Base-by-base conservation (phyloP, 2,797 vertebrate genomes). In the Vireo griseus region DNA sequence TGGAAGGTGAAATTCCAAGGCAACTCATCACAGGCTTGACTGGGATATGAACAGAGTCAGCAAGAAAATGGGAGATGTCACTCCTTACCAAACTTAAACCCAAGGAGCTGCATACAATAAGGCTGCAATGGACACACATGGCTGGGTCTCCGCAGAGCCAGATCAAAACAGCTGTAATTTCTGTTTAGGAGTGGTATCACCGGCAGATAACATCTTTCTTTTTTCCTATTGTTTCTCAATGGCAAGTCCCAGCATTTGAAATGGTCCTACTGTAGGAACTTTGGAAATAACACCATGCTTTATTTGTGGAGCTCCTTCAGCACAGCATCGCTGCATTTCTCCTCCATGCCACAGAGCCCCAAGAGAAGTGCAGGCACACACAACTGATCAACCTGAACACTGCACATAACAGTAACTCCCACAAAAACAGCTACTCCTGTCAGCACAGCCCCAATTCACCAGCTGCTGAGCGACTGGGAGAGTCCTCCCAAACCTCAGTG, bases 401-500 rank as follows among this genome's bases (percentile, higher is more conserved):
- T 66, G 29, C 6, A 66, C 0, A 0, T 33, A 47, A 47, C 29
- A 83, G 31, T 40, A 91, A n/a, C 29, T 58, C 47, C 50, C 79
- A 62, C 16, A 62, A 71, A 88, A 90, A 65, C 35, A 93, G 71
- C 67, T 61, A 39, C 76, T 63, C 21, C 50, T 77, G 76, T 62
- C 92, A 83, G n/a, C 62, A 58, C 16, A 61, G 47, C 21, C 47
- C 40, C 3, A 42, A 8, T 35, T 20, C 19, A 3, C 42, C 65
- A 89, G 66, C 75, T 55, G 37, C 62, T 78, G 58, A 90, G 40
- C 66, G 81, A 63, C 35, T 58, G 62, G 52, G 77, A 86, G 55
- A 81, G 69, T 75, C 35, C 33, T 83, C 89, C 29, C 68, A 91
- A 87, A 90, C 66, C 55, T 81, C 84, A 66, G 65, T 10, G 73